phyloP scores from a whole-genome alignment of 2,888 invertebrate species.

The Scotopteryx bipunctaria region DNA sequence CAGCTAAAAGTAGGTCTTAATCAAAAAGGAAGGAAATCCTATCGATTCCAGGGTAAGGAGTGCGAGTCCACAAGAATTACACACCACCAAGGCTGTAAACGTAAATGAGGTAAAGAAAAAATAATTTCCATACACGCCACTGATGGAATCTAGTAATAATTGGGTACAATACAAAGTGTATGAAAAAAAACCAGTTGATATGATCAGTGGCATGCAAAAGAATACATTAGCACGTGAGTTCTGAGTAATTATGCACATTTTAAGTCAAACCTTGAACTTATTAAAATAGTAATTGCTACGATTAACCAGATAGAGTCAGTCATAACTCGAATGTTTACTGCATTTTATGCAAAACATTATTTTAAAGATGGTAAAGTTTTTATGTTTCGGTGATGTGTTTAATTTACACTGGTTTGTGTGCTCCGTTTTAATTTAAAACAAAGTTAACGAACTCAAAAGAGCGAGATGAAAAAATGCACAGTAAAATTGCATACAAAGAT shows the following conservation, averaged over 20 bases:
- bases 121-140: constrained; percentile 71
- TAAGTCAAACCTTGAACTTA: constrained; percentile 68
- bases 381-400: constrained; percentile 21
- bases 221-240: constrained; percentile 67
- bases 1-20: too few species aligned
- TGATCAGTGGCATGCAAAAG: constrained; percentile 66
- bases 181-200: constrained; percentile 54
- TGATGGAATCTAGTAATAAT: constrained; percentile 74
- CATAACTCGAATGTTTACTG: constrained; percentile 27
- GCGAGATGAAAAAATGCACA: constrained; percentile 20
- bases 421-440: constrained; percentile 18
- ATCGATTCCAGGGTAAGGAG: constrained; percentile 5
- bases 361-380: constrained; percentile 24
- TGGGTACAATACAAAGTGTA: constrained; percentile 58
- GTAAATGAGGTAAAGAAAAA: constrained; percentile 56
- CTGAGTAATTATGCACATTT: constrained; percentile 68
- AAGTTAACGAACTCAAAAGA: constrained; percentile 18
- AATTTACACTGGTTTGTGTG: constrained; percentile 15
- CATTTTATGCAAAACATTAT: constrained; percentile 29
- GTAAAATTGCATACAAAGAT: constrained; percentile 7
- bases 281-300: constrained; percentile 42
- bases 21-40: neutral
- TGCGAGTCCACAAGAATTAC: constrained; percentile 51
- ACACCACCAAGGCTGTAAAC: constrained; percentile 61
- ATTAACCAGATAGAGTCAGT: constrained; percentile 30